Percentiles rank a stretch among this genome's conserved stretches.
Conservation (phyloP, 2,888 invertebrate species). For the Rhamnusium bicolor region DNA sequence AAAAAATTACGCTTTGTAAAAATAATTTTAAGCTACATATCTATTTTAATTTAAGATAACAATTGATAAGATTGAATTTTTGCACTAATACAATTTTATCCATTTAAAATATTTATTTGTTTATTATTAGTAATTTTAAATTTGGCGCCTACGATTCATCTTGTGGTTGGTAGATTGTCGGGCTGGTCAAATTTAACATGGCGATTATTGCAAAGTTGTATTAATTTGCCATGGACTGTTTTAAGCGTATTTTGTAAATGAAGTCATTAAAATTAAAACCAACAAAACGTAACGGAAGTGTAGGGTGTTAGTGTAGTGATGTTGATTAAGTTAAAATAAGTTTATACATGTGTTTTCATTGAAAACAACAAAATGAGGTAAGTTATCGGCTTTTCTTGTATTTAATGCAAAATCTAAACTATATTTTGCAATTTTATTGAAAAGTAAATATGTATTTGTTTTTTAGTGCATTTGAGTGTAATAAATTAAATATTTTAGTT, state of each 20-base stretch:
- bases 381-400: constrained; percentile 51
- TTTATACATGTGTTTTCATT: constrained; percentile 58
- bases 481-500: neutral
- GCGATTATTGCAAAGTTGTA: constrained; percentile 47
- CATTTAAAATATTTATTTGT: neutral
- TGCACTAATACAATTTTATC: neutral
- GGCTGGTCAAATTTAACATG: constrained; percentile 63
- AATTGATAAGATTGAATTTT: neutral
- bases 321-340: constrained; percentile 55
- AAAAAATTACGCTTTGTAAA: no score
- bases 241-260: constrained; percentile 53
- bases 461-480: neutral
- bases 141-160: constrained; percentile 38
- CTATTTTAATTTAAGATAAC: neutral
- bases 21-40: neutral
- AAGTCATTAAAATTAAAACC: constrained; percentile 48
- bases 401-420: constrained; percentile 3
- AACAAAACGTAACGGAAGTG: constrained; percentile 44
- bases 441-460: neutral
- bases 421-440: constrained; percentile 18
- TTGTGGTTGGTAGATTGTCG: constrained; percentile 56
- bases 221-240: constrained; percentile 46
- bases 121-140: constrained; percentile 42
- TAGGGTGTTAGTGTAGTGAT: constrained; percentile 51
- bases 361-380: constrained; percentile 62